Evolutionary conservation across 1,140 invertebrate species (phyloP), one percentile per base, ranked within the genome.

Genomic region (Pseudomyrmex pallidus): DNA sequence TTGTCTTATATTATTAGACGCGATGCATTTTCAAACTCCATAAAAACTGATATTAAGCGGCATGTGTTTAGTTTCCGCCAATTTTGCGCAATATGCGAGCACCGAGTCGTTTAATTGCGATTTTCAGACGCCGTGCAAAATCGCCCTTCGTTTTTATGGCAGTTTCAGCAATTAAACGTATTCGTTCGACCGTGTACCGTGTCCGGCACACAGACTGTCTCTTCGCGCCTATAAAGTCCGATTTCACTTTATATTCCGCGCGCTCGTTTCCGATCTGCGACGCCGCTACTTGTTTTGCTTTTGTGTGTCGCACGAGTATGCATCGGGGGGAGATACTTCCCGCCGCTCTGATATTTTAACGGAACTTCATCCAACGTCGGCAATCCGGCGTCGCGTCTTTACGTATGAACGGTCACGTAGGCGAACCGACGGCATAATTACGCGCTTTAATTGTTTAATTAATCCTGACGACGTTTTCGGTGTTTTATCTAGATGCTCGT

Each of bases 381-480:
- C 54, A 61, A 82, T 44, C 52, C 13, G 17, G 20, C 12, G 63
- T 35, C 35, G 54, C 20, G 66, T 85, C 22, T 22, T 70, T 62
- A 54, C 61, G 35, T 78, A 78, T 22, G 72, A 76, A 56, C 64
- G 17, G 48, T 61, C 80, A 66, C 85, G 78, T 62, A 48, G 44
- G 62, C 44, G 76, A 61, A 73, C 72, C 64, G 66, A 17, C 62
- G 76, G 85, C 90, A 92, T 93, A 93, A 93, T 93, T 92, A 90
- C 89, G 82, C 84, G 90, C 84, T 92, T 92, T 91, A 93, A 93
- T 93, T 93, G 93, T 93, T 92, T 91, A 93, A 93, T 93, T 93
- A 93, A 92, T 93, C 91, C 89, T 83, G 80, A 85, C 87, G 90
- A 92, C 88, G 89, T 88, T 92, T 93, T 90, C 82, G 89, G 84